Evolutionary conservation across 2,113 vertebrate species (phyloP).

Genomic region (Dasyurus viverrinus): DNA sequence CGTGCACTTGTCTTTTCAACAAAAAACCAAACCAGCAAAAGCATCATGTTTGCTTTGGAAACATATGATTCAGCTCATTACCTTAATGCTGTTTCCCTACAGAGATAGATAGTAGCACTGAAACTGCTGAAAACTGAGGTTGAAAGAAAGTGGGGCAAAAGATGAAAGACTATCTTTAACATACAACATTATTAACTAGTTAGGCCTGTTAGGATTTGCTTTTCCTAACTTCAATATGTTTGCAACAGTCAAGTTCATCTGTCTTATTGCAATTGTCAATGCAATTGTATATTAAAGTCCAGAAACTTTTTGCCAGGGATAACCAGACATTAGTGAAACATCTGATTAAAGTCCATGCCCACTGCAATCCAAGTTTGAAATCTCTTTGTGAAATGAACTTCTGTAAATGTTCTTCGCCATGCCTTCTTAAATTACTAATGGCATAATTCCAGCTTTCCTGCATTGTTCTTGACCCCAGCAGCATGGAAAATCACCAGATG

Average conservation of each 20-base stretch:
- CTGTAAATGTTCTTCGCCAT: slow-evolving; percentile 53
- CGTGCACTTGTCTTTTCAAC: slow-evolving; percentile 24
- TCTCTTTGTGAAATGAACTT: slow-evolving; percentile 60
- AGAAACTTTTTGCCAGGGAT: background rate
- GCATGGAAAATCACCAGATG: slow-evolving; percentile 64
- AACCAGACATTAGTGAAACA: background rate
- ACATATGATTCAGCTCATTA: background rate
- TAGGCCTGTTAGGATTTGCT: background rate
- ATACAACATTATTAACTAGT: slow-evolving; percentile 21
- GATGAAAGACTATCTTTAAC: background rate
- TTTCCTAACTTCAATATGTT: background rate
- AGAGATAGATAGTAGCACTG: slow-evolving; percentile 5
- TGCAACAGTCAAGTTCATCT: background rate
- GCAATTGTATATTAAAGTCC: background rate
- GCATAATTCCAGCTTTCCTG: slow-evolving; percentile 48
- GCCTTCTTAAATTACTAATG: slow-evolving; percentile 48
- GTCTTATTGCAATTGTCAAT: background rate
- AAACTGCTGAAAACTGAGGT: background rate
- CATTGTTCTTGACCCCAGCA: slow-evolving; percentile 44
- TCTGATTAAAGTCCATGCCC: background rate
- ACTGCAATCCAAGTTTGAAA: slow-evolving; percentile 9
- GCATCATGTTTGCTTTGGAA: background rate
- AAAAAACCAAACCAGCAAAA: slow-evolving; percentile 31
- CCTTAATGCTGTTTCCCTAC: slow-evolving; percentile 10
- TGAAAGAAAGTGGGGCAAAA: background rate